A percentile compares a stretch with the other conserved stretches of the same genome.
These are phyloP conservation scores for Exocentrus adspersus DNA, from an alignment of 2,888 invertebrate species.

Conservation along the genomic window DNA sequence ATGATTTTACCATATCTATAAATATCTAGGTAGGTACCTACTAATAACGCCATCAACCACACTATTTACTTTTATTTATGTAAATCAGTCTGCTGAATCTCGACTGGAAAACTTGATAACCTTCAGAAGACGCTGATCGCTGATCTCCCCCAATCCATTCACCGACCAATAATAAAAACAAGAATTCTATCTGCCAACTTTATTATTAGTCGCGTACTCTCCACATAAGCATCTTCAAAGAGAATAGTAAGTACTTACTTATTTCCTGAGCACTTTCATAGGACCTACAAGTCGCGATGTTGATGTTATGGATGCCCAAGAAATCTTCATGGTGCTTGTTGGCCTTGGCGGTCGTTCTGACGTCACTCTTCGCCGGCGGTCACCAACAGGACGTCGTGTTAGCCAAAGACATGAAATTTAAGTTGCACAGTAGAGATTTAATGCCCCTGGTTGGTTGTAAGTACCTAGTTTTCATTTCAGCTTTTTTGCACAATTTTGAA, in stretches of 20 bases:
- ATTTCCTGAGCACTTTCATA: neutral
- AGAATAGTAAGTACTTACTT: too few relatives aligned
- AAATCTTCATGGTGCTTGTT: slow-evolving; percentile 6
- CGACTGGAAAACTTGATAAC: slow-evolving; percentile 76
- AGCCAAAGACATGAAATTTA: slow-evolving; percentile 53
- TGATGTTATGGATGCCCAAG: neutral
- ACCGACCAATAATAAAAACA: slow-evolving; percentile 7
- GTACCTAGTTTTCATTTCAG: slow-evolving; percentile 39
- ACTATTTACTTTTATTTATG: slow-evolving; percentile 67
- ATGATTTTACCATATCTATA: too few relatives aligned
- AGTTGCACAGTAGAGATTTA: slow-evolving; percentile 63
- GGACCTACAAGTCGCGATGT: neutral
- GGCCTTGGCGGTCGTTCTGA: slow-evolving; percentile 9
- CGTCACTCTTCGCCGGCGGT: slow-evolving; percentile 18
- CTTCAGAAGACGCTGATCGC: slow-evolving; percentile 70
- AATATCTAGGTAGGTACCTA: neutral
- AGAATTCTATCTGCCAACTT: neutral
- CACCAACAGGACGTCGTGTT: slow-evolving; percentile 63
- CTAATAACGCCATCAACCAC: neutral
- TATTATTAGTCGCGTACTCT: neutral
- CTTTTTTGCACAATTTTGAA: neutral
- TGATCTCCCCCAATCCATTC: too few relatives aligned
- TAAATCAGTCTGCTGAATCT: slow-evolving; percentile 76
- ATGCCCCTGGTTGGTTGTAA: slow-evolving; percentile 71
- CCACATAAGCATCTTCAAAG: too few relatives aligned